Base-by-base conservation (phyloP, 2,888 invertebrate species). In the Eilema sororculum region DNA sequence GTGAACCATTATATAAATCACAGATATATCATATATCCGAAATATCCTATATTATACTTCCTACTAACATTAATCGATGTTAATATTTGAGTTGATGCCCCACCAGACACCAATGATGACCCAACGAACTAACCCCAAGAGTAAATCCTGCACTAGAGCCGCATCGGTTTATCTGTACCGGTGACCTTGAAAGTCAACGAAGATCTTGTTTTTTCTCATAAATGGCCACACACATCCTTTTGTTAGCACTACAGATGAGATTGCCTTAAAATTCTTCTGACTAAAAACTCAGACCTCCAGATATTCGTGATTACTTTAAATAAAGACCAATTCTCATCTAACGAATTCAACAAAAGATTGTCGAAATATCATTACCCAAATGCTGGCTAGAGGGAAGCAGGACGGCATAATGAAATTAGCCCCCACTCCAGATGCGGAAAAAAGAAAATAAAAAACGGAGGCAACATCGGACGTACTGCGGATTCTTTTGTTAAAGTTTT, bases 401-500 rank as follows among this genome's bases (percentile, higher is more conserved):
- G 68, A 52, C 22, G 65, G 67, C 61, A 67, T 78, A 79, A 84
- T 83, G 77, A 81, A 83, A 83, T 84, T 83, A 84, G 78, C 72
- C 66, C 68, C 62, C 61, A 63, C 67, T 67, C 66, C 65, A 65
- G 56, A 61, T 58, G 56, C 68, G 56, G 30, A 16, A 67, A 60
- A 72, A 67, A 70, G 67, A 59, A 75, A 46, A 70, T 73, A 74
- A 64, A 65, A 28, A 13, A 56, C 59, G 63, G 69, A 20, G 57
- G 56, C 46, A 46, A 16, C 65, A 60, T 52, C 25, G 64, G 30
- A 25, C 46, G 57, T 57, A 64, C 64, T 68, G 64, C 16, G 58
- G 46, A 33, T 41, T 68, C 63, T 57, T 68, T 68, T 63, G 68
- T 68, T 46, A 58, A 64, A 68, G 68, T 68, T 64, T 68, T 64